Evolutionary conservation across 2,888 invertebrate genomes (phyloP).

Genomic region (Embidobia sp.): DNA sequence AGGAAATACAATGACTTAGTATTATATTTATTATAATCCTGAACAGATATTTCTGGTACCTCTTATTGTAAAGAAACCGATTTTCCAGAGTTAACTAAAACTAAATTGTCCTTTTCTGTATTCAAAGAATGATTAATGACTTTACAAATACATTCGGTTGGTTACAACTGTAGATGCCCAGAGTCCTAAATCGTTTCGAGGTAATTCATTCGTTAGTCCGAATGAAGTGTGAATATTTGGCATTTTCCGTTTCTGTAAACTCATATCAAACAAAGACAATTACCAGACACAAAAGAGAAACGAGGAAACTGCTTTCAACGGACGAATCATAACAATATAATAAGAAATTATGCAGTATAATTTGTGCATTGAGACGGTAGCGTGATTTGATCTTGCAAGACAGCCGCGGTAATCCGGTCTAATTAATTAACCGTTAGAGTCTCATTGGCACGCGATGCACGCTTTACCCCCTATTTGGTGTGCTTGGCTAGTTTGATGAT

Average conservation of each 20-base stretch:
- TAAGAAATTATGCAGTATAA: slow-evolving; percentile 52
- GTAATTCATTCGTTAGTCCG: too few species aligned
- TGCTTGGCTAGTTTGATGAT: slow-evolving; percentile 62
- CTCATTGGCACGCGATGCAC: slow-evolving; percentile 77
- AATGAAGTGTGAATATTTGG: not conserved
- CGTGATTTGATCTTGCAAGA: slow-evolving; percentile 66
- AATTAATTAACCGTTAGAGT: slow-evolving; percentile 80
- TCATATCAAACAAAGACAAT: not conserved
- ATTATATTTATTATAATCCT: too few species aligned
- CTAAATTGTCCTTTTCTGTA: too few species aligned
- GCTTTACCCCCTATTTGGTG: slow-evolving; percentile 67
- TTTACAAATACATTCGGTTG: too few species aligned
- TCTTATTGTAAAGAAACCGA: too few species aligned
- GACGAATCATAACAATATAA: slow-evolving; percentile 38
- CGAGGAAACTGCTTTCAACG: slow-evolving; percentile 21
- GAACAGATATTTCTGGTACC: too few species aligned
- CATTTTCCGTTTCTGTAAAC: not conserved
- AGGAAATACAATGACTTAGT: too few species aligned
- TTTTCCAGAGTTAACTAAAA: too few species aligned
- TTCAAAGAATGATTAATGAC: too few species aligned
- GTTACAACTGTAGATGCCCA: too few species aligned
- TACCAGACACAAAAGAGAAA: not conserved
- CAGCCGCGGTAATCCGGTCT: slow-evolving; percentile 71
- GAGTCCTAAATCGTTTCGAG: too few species aligned
- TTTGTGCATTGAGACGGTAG: slow-evolving; percentile 59